Percentiles rank a stretch among this genome's conserved stretches.
phyloP scores from a whole-genome alignment of 1,140 invertebrate species.

The Drosophila repleta region DNA sequence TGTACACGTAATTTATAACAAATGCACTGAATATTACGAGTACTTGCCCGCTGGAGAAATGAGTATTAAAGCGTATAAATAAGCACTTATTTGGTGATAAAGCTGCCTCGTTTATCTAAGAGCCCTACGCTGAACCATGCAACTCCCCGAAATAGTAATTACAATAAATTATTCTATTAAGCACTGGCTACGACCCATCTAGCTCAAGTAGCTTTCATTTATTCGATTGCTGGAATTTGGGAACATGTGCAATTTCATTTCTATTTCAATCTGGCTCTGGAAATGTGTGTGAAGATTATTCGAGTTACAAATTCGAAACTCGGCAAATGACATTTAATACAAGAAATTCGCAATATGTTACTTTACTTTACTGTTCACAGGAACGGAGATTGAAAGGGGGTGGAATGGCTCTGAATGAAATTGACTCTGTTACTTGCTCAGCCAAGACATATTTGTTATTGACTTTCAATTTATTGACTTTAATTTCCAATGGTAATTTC shows the following conservation, averaged over 20 bases:
- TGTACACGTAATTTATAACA: constrained; percentile 42
- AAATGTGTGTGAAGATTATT: constrained; percentile 1
- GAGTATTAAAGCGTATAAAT: constrained; percentile 45
- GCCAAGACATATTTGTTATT: no score
- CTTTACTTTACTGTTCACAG: no score
- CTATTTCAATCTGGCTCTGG: background rate
- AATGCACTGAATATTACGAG: constrained; percentile 42
- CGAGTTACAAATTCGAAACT: constrained; percentile 14
- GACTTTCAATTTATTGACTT: no score
- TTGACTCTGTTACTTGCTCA: no score
- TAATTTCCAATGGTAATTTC: no score
- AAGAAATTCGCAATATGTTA: no score
- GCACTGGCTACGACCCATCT: constrained; percentile 10
- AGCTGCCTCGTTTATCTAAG: constrained; percentile 38
- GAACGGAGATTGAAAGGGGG: no score
- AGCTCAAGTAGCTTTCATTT: background rate
- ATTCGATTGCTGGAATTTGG: background rate
- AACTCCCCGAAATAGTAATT: constrained; percentile 40
- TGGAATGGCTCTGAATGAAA: no score
- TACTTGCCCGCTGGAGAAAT: constrained; percentile 19
- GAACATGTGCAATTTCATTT: constrained; percentile 30
- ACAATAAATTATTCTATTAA: constrained; percentile 53
- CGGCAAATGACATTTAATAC: no score
- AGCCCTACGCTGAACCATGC: background rate
- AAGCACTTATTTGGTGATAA: constrained; percentile 51